Evolutionary conservation across 2,888 invertebrate species (phyloP), one percentile per base, ranked within the genome.

Genomic region (Dorcus hopei): DNA sequence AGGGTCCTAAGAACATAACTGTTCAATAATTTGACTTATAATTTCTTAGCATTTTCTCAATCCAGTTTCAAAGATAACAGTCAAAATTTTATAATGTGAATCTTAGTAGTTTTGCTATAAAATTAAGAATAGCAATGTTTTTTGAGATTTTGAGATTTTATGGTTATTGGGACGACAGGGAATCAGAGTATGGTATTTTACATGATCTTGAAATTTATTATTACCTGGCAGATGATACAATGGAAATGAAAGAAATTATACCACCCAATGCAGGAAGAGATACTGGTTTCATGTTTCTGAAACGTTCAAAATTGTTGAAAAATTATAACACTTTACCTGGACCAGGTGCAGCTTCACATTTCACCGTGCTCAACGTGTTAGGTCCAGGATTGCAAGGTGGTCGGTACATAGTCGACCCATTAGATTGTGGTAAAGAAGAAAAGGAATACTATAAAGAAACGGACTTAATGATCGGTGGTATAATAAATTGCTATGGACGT

Each of bases 151-250:
- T 87, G 57, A 86, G 91, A 66, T 96, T 96, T 76, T 86, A 85
- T 70, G 95, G 90, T 11, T 93, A 90, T 73, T 96, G 95, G 95
- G 93, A 96, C 72, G 95, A 96, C 73, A 84, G 88, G 1, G 84
- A 86, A 9, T 86, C 85, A 1, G 85, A 88, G 72, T 88, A 87
- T 71, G 95, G 95, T 0, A 86, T 87, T 57, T 77, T 93, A 23
- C 89, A 94, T 64, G 81, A 87, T 67, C 78, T 96, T 59, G 89
- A 93, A 71, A 80, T 97, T 9, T 87, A 90, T 71, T 96, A 91
- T 73, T 95, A 89, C 78, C 80, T 96, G 49, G 87, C 91, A 0
- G 95, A 96, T 71, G 92, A 93, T 69, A 94, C 94, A 0, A 88
- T 96, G 8, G 94, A 95, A 76, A 88, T 97, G 5, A 88, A 89